Evolutionary conservation across 2,888 invertebrate species (phyloP).

Genomic region (Osedax fenrisi): DNA sequence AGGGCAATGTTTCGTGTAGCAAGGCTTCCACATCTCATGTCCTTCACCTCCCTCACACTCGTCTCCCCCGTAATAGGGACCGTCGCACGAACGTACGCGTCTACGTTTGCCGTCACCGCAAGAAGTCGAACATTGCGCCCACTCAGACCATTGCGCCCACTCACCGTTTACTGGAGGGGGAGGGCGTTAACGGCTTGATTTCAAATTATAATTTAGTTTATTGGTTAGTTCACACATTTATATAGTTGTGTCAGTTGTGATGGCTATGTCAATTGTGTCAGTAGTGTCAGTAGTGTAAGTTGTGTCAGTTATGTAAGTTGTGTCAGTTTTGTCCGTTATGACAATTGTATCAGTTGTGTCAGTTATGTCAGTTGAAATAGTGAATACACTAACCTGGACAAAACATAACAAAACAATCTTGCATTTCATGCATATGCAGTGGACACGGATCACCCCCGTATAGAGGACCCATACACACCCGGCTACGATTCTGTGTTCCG

Average conservation of each 20-base stretch:
- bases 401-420: conserved; percentile 37
- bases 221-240: too few species aligned
- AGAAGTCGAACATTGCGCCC: conserved; percentile 36
- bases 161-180: conserved; percentile 15
- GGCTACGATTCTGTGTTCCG: neutral
- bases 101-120: conserved; percentile 40
- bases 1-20: neutral
- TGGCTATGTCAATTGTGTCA: too few species aligned
- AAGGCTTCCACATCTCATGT: conserved; percentile 31
- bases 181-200: too few species aligned
- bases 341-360: too few species aligned
- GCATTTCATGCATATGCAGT: conserved; percentile 5
- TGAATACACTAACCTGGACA: conserved; percentile 39
- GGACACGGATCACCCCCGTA: neutral
- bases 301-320: too few species aligned
- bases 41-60: conserved; percentile 36
- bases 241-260: too few species aligned
- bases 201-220: too few species aligned
- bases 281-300: too few species aligned
- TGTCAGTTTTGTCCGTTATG: too few species aligned
- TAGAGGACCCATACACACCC: neutral
- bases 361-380: too few species aligned
- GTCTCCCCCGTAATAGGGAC: conserved; percentile 38
- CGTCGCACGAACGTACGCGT: conserved; percentile 38
- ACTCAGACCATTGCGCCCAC: conserved; percentile 8